These are phyloP conservation scores for Patella depressa DNA, from an alignment of 2,888 invertebrate genomes.

Conservation along the genomic window DNA sequence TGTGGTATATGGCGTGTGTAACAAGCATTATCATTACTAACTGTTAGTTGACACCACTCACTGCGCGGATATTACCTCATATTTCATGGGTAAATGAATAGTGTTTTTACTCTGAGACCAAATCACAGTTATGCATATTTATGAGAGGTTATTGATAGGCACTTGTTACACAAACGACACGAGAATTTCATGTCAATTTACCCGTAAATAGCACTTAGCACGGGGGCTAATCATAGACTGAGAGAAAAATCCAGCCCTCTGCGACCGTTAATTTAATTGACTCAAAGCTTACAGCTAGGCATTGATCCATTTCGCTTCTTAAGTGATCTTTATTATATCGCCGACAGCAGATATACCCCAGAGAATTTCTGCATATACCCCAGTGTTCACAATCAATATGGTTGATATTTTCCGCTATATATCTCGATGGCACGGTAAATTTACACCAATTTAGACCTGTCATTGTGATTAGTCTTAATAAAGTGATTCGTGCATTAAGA, in stretches of 20 bases:
- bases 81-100: neutral
- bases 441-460: conserved; percentile 12
- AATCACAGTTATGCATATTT: conserved; percentile 8
- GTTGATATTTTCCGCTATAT: neutral
- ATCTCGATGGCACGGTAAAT: neutral
- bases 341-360: neutral
- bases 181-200: conserved; percentile 6
- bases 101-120: neutral
- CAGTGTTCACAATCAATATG: neutral
- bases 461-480: conserved; percentile 3
- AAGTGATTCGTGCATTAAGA: conserved; percentile 1
- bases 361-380: neutral
- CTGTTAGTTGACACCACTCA: neutral
- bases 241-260: neutral
- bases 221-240: neutral
- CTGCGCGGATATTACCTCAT: neutral
- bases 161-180: conserved; percentile 4
- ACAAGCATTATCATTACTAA: too few relatives aligned
- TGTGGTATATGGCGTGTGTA: too few relatives aligned
- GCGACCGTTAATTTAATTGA: conserved; percentile 13
- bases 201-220: conserved; percentile 6
- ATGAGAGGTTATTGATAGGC: conserved; percentile 1
- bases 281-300: conserved; percentile 7
- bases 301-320: conserved; percentile 1
- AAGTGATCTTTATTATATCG: neutral